These are phyloP conservation scores for Podarcis lilfordi DNA, from an alignment of 2,797 vertebrate genomes.

Conservation along the genomic window DNA sequence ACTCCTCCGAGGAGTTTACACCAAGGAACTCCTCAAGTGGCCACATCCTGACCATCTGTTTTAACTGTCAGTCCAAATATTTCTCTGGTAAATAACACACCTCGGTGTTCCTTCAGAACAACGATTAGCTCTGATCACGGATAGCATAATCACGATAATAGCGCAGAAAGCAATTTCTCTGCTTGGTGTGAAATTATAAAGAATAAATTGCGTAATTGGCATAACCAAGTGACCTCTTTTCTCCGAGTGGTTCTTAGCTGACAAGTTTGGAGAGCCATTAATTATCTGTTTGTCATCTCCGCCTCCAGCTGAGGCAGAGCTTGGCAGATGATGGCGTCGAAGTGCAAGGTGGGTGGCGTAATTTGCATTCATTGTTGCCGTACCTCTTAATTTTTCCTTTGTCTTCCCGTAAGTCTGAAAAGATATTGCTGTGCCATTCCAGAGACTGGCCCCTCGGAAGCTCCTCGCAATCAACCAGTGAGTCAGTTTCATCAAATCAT, in stretches of 20 bases:
- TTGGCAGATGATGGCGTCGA: constrained; percentile 66
- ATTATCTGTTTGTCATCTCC: constrained; percentile 75
- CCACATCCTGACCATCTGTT: neutral
- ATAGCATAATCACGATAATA: neutral
- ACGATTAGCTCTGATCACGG: rapidly evolving
- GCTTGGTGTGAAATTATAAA: constrained; percentile 41
- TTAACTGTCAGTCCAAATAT: neutral
- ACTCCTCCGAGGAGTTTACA: neutral
- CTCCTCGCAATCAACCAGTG: constrained; percentile 1
- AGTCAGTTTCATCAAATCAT: constrained; percentile 42
- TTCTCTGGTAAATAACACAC: neutral
- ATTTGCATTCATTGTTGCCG: constrained; percentile 65
- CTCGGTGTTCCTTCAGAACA: neutral
- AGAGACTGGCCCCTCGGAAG: neutral
- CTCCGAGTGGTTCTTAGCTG: constrained; percentile 57
- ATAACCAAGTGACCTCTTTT: constrained; percentile 71
- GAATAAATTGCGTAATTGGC: constrained; percentile 52
- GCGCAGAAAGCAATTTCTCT: constrained; percentile 37
- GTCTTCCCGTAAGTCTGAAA: constrained; percentile 53
- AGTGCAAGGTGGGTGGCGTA: constrained; percentile 70
- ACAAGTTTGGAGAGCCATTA: constrained; percentile 70
- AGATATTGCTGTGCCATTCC: constrained; percentile 15
- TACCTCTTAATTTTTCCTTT: constrained; percentile 52
- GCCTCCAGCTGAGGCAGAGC: constrained; percentile 70
- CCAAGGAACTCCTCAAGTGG: neutral